phyloP scores from a whole-genome alignment of 2,797 vertebrate genomes.

The Rallus crepitans region DNA sequence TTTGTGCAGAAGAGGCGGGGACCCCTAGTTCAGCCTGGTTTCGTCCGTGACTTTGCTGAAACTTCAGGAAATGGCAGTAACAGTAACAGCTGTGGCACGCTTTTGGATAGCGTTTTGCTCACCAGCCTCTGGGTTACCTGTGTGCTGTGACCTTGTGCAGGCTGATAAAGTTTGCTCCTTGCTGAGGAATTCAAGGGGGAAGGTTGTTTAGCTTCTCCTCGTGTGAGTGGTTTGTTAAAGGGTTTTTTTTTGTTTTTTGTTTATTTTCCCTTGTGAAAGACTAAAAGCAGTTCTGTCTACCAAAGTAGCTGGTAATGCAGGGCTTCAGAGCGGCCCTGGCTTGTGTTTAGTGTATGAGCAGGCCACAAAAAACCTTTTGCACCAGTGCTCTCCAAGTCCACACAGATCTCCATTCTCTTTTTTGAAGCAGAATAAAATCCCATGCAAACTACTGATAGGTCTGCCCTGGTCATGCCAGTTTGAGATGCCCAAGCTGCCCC shows the following conservation, averaged over 20 bases:
- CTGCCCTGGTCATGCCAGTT: rapidly evolving
- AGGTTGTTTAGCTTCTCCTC: rapidly evolving
- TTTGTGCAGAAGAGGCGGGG: background rate
- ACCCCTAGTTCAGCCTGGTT: background rate
- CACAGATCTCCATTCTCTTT: rapidly evolving
- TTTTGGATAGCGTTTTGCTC: rapidly evolving
- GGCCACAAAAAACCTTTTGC: too few species aligned
- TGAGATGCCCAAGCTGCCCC: too few species aligned
- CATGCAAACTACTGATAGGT: rapidly evolving
- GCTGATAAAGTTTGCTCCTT: background rate
- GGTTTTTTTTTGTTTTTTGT: rapidly evolving
- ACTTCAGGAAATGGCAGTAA: background rate
- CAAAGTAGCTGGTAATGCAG: rapidly evolving
- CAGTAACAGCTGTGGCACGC: rapidly evolving
- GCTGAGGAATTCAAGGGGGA: rapidly evolving
- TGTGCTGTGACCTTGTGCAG: rapidly evolving
- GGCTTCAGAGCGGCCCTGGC: rapidly evolving
- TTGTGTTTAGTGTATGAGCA: rapidly evolving
- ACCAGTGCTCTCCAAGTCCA: rapidly evolving
- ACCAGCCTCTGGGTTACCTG: rapidly evolving
- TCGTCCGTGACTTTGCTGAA: background rate
- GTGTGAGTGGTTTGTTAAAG: rapidly evolving
- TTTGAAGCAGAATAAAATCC: background rate
- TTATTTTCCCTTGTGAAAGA: rapidly evolving
- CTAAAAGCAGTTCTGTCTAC: rapidly evolving